Evolutionary conservation across 2,113 vertebrate genomes (phyloP).

Genomic region (Labrus mixtus): DNA sequence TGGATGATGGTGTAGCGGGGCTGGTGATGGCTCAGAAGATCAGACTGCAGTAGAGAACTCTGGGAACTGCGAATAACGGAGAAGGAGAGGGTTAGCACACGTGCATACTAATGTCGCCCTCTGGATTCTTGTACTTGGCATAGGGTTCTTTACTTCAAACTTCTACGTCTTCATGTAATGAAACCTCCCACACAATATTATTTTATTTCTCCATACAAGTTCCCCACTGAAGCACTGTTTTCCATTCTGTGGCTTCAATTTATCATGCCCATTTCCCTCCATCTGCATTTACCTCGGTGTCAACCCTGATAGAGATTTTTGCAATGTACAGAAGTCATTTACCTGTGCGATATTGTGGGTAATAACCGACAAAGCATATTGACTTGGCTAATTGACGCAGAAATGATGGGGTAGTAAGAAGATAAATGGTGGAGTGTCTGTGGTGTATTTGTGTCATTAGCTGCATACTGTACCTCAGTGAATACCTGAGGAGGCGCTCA

Average conservation of each 20-base stretch:
- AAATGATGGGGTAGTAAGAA: slow-evolving; percentile 48
- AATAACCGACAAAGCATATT: slow-evolving; percentile 70
- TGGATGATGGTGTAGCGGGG: slow-evolving; percentile 50
- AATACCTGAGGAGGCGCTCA: slow-evolving; percentile 43
- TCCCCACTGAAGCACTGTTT: not conserved
- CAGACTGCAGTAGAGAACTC: slow-evolving; percentile 46
- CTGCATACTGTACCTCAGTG: slow-evolving; percentile 35
- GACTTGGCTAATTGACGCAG: slow-evolving; percentile 67
- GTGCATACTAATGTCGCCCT: slow-evolving; percentile 73
- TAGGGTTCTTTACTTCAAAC: slow-evolving; percentile 20
- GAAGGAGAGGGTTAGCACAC: slow-evolving; percentile 33
- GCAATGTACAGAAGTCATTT: slow-evolving; percentile 44
- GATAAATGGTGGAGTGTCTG: slow-evolving; percentile 51
- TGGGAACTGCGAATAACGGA: slow-evolving; percentile 44
- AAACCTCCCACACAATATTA: slow-evolving; percentile 31
- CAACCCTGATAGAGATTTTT: slow-evolving; percentile 35
- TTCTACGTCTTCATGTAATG: slow-evolving; percentile 33
- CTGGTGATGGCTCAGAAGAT: slow-evolving; percentile 53
- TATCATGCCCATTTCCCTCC: slow-evolving; percentile 28
- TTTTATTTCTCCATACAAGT: not conserved
- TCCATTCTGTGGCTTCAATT: slow-evolving; percentile 35
- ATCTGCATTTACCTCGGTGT: slow-evolving; percentile 31
- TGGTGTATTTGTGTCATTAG: slow-evolving; percentile 59
- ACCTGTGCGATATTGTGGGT: slow-evolving; percentile 48
- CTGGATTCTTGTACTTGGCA: slow-evolving; percentile 56